Conservation (phyloP, 2,888 invertebrate species). For the Axea sp. region DNA sequence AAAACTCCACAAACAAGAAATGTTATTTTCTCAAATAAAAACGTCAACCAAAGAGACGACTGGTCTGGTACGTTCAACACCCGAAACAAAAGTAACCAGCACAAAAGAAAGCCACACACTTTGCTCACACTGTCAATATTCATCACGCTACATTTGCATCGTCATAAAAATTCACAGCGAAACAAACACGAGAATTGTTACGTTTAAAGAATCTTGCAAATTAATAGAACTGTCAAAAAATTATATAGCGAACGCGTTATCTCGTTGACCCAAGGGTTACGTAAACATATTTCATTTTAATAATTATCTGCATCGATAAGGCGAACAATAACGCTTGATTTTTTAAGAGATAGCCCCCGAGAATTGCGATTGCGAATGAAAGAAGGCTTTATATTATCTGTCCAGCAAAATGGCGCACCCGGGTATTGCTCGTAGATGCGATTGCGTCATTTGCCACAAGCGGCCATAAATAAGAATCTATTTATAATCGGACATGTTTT, state of each 20-base stretch:
- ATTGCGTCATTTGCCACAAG: constrained; percentile 1
- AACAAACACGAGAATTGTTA: no score
- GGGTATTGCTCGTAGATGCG: constrained; percentile 5
- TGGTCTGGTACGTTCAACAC: no score
- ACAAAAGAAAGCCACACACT: no score
- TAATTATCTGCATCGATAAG: constrained; percentile 34
- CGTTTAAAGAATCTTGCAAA: constrained; percentile 1
- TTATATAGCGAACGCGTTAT: constrained; percentile 4
- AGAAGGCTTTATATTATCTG: constrained; percentile 44
- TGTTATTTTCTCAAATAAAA: no score
- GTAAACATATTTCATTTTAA: constrained; percentile 22
- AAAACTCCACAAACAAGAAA: no score
- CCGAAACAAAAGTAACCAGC: no score
- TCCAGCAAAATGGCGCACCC: constrained; percentile 9
- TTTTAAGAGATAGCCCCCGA: constrained; percentile 14
- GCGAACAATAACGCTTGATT: constrained; percentile 39
- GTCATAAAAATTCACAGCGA: no score
- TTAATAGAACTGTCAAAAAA: constrained; percentile 15
- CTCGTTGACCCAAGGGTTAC: constrained; percentile 32
- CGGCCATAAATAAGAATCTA: background rate
- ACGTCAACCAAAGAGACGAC: no score
- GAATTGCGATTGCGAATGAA: constrained; percentile 34
- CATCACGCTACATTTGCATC: no score
- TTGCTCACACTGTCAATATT: no score
- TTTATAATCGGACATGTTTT: constrained; percentile 8